Evolutionary conservation across 2,888 invertebrate species (phyloP).

Genomic region (Zonitis immaculata): DNA sequence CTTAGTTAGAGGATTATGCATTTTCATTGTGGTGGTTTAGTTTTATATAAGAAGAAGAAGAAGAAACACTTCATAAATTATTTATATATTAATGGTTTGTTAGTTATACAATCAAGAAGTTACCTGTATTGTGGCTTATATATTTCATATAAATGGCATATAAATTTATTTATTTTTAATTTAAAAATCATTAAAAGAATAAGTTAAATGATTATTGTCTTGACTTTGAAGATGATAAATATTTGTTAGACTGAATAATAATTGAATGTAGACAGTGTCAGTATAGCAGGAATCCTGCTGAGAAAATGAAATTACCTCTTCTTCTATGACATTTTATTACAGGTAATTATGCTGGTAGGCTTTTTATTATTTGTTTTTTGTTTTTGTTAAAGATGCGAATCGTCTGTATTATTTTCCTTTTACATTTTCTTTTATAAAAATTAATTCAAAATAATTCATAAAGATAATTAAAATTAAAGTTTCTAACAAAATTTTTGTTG

Average conservation of each 20-base stretch:
- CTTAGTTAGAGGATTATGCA: slow-evolving; percentile 5
- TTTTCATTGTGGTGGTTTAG: slow-evolving; percentile 5
- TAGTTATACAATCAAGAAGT: background rate
- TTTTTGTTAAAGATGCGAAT: background rate
- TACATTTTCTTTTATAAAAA: no score
- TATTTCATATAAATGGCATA: no score
- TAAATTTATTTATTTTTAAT: no score
- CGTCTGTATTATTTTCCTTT: background rate
- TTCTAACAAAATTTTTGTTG: no score
- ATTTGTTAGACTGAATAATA: background rate
- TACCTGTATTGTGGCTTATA: no score
- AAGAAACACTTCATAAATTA: slow-evolving; percentile 14
- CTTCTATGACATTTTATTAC: background rate
- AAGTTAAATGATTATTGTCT: background rate
- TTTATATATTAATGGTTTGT: slow-evolving; percentile 17
- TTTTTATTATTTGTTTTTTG: no score
- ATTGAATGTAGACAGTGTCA: background rate
- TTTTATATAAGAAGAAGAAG: no score
- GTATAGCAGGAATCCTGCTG: background rate
- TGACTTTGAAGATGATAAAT: background rate
- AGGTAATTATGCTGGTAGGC: background rate
- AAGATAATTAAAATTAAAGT: no score
- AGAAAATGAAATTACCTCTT: background rate
- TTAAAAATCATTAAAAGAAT: background rate
- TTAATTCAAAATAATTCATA: no score